Conservation (phyloP, 2,113 vertebrate species). For the Henicopernis longicauda region DNA sequence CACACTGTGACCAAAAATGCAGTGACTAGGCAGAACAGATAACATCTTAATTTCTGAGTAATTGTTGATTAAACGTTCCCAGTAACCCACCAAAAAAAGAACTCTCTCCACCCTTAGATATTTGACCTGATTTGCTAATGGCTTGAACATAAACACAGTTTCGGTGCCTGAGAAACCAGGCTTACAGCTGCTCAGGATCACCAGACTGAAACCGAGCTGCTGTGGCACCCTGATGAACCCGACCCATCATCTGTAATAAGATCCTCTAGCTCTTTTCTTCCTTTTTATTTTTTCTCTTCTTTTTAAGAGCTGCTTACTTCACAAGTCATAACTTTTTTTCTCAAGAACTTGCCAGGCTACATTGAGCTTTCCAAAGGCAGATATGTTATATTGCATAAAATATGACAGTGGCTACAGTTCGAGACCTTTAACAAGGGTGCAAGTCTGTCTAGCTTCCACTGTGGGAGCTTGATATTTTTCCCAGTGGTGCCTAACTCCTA, state of each 20-base stretch:
- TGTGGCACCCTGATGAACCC: neutral
- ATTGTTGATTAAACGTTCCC: neutral
- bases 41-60: neutral
- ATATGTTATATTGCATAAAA: neutral
- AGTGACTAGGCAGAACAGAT: neutral
- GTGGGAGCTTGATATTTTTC: neutral
- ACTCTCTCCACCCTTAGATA: neutral
- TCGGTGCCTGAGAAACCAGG: neutral
- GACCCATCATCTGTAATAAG: neutral
- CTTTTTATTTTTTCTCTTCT: accelerated
- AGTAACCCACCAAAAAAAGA: neutral
- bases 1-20: neutral
- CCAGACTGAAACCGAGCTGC: neutral
- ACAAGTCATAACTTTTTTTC: neutral
- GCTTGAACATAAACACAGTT: neutral
- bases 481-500: neutral
- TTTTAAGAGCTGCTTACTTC: neutral
- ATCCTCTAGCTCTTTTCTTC: neutral
- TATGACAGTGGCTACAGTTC: neutral
- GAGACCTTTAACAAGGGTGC: neutral
- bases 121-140: neutral
- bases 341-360: neutral
- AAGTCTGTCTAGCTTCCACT: neutral
- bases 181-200: neutral
- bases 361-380: neutral